A percentile compares a stretch with the other conserved stretches of the same genome.
Conservation (phyloP, 2,888 invertebrate species). For the Synanthedon vespiformis region DNA sequence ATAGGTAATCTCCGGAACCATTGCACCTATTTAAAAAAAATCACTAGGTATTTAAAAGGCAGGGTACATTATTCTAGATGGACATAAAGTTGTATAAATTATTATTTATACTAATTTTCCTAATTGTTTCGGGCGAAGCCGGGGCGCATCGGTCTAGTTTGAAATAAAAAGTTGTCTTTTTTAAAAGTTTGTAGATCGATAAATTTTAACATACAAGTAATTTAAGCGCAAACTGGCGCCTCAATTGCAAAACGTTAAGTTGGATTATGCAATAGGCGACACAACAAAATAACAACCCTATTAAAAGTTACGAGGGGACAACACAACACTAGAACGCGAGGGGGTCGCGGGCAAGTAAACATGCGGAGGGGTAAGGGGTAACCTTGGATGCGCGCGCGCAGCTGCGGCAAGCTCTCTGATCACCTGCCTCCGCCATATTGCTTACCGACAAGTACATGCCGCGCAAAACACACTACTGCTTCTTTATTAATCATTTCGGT, state of each 20-base stretch:
- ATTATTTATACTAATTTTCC: too few relatives aligned
- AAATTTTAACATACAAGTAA: too few relatives aligned
- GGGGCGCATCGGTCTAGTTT: too few relatives aligned
- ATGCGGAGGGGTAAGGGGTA: slow-evolving; percentile 16
- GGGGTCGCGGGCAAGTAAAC: neutral
- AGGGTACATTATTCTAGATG: too few relatives aligned
- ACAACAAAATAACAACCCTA: neutral
- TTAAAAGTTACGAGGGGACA: neutral
- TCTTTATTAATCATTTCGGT: slow-evolving; percentile 11
- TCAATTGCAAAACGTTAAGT: neutral
- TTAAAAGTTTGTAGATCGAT: too few relatives aligned
- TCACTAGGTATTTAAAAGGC: too few relatives aligned
- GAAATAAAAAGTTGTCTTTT: too few relatives aligned
- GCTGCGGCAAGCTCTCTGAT: slow-evolving; percentile 50
- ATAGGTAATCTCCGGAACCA: too few relatives aligned
- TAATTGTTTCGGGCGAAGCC: too few relatives aligned
- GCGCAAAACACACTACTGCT: slow-evolving; percentile 24
- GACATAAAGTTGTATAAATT: too few relatives aligned
- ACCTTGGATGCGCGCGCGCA: slow-evolving; percentile 48
- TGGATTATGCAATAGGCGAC: neutral
- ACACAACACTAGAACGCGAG: neutral
- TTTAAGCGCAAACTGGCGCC: neutral
- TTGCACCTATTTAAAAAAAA: too few relatives aligned
- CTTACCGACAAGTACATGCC: slow-evolving; percentile 42
- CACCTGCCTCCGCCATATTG: slow-evolving; percentile 59